Evolutionary conservation across 1,140 invertebrate genomes (phyloP).

Genomic region (Pogonognathellus flavescens): DNA sequence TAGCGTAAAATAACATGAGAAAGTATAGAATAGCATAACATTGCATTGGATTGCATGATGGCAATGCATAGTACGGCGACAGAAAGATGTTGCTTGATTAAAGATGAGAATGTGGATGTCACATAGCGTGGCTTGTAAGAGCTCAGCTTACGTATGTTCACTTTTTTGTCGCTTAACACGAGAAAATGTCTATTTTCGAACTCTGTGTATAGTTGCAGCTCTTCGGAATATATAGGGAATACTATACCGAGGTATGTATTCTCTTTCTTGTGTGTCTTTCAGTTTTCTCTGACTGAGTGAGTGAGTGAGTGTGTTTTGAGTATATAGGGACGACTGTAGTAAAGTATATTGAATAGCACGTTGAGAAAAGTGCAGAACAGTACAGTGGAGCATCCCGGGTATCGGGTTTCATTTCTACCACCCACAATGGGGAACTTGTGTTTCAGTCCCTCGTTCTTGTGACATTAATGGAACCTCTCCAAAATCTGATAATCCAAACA

Average conservation of each 20-base stretch:
- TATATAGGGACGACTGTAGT: no score
- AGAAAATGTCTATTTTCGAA: slow-evolving; percentile 62
- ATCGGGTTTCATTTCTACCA: slow-evolving; percentile 67
- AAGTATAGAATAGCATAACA: slow-evolving; percentile 45
- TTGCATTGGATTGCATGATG: slow-evolving; percentile 25
- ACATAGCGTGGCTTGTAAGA: slow-evolving; percentile 22
- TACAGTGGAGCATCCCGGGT: slow-evolving; percentile 62
- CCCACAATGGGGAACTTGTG: slow-evolving; percentile 65
- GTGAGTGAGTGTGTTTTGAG: neutral
- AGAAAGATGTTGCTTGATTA: slow-evolving; percentile 46
- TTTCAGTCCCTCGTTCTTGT: slow-evolving; percentile 60
- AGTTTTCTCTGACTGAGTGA: slow-evolving; percentile 1
- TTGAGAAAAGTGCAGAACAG: neutral
- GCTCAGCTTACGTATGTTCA: slow-evolving; percentile 23
- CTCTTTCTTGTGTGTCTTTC: no score
- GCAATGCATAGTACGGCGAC: slow-evolving; percentile 21
- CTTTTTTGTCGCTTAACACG: slow-evolving; percentile 56
- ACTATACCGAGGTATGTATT: no score
- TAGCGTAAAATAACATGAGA: slow-evolving; percentile 38
- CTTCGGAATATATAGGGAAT: no score
- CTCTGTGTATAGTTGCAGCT: slow-evolving; percentile 11
- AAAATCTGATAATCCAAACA: slow-evolving; percentile 66
- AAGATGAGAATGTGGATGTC: slow-evolving; percentile 51
- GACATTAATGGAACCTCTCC: slow-evolving; percentile 66
- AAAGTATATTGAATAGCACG: neutral